These are phyloP conservation scores for Callipepla californica DNA, from an alignment of 2,113 vertebrate species.

Conservation along the genomic window DNA sequence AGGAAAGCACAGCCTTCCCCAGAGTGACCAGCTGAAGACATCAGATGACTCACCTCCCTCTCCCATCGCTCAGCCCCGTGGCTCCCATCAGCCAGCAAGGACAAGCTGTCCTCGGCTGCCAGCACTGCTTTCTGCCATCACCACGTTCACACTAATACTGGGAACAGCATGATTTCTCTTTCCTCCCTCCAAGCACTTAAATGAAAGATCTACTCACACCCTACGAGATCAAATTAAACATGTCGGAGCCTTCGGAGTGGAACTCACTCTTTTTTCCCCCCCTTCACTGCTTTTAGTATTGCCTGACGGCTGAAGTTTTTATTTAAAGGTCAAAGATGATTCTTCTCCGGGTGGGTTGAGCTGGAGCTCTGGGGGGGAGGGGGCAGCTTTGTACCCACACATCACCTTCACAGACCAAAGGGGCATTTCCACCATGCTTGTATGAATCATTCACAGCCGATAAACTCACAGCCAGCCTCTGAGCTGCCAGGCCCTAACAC, in stretches of 20 bases:
- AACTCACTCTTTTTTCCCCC: neutral
- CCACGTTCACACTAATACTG: neutral
- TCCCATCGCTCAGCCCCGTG: neutral
- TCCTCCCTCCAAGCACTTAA: neutral
- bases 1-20: neutral
- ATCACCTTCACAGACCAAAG: neutral
- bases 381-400: neutral
- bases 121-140: neutral
- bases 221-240: neutral
- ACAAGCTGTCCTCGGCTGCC: neutral
- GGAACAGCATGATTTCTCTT: neutral
- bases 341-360: rapidly evolving
- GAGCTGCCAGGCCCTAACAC: rapidly evolving
- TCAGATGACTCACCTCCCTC: neutral
- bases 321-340: neutral
- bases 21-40: neutral
- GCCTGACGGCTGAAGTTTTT: neutral
- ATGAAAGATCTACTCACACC: neutral
- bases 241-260: neutral
- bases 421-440: rapidly evolving
- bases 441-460: neutral
- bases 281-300: neutral
- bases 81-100: neutral
- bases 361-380: neutral
- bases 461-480: neutral